These are phyloP conservation scores for Pseudochaenichthys georgianus DNA, from an alignment of 2,797 vertebrate genomes.

Conservation along the genomic window DNA sequence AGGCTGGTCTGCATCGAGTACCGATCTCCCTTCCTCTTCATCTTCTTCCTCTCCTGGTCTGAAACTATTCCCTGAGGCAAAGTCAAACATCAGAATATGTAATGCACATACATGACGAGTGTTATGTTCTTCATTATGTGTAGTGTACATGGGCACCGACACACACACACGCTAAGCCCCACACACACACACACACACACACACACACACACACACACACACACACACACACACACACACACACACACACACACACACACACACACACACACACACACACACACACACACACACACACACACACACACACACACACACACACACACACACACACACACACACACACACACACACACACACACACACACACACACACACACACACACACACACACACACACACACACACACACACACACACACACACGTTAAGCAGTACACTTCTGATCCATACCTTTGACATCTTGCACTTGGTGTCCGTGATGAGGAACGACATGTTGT, in stretches of 20 bases:
- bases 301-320: no score
- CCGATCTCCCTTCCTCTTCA: slow-evolving; percentile 93
- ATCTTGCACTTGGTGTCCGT: slow-evolving; percentile 97
- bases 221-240: no score
- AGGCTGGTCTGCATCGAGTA: slow-evolving; percentile 96
- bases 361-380: not conserved
- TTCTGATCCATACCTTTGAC: slow-evolving; percentile 89
- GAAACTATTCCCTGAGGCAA: slow-evolving; percentile 90
- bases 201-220: no score
- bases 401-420: no score
- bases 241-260: no score
- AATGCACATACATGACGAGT: not conserved
- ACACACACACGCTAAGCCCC: not conserved
- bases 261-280: no score
- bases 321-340: no score
- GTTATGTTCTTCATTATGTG: not conserved
- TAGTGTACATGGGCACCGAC: not conserved
- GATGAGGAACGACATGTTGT: slow-evolving; percentile 98
- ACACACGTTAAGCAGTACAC: no score
- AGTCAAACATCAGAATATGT: slow-evolving; percentile 16
- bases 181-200: no score
- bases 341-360: no score
- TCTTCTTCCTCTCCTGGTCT: slow-evolving; percentile 96
- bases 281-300: no score
- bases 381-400: not conserved